Conservation (phyloP, 2,888 invertebrate species). For the Hirtodrosophila cameraria region DNA sequence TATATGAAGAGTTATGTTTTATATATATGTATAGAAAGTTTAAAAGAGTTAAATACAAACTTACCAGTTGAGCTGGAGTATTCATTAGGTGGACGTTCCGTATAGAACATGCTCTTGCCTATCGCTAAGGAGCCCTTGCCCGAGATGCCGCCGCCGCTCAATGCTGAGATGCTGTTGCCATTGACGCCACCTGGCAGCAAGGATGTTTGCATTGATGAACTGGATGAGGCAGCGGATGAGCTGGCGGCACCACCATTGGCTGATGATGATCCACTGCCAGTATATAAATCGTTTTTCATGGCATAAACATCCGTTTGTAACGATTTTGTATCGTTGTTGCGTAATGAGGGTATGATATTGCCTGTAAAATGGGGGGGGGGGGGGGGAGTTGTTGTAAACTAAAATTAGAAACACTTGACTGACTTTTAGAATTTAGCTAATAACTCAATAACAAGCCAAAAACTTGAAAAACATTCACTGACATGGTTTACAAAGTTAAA, state of each 20-base stretch:
- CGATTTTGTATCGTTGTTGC: constrained; percentile 83
- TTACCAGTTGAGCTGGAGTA: constrained; percentile 80
- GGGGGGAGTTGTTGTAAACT: constrained; percentile 1
- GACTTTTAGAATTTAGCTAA: constrained; percentile 36
- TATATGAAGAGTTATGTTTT: background rate
- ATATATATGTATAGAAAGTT: background rate
- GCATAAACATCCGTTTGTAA: constrained; percentile 83
- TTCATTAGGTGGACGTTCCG: constrained; percentile 84
- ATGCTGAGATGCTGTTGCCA: constrained; percentile 70
- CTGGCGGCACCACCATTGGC: constrained; percentile 36
- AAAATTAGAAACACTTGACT: constrained; percentile 26
- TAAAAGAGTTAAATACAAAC: constrained; percentile 19
- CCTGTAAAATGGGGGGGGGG: constrained; percentile 66
- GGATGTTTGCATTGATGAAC: constrained; percentile 77
- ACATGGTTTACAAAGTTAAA: constrained; percentile 81
- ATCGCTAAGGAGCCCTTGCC: constrained; percentile 83
- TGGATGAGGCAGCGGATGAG: constrained; percentile 71
- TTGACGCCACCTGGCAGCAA: constrained; percentile 65
- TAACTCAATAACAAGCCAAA: constrained; percentile 48
- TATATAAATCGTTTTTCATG: constrained; percentile 82
- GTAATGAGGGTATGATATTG: constrained; percentile 80
- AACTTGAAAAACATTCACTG: constrained; percentile 43
- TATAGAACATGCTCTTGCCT: constrained; percentile 84
- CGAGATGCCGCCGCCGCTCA: constrained; percentile 61
- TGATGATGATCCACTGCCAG: constrained; percentile 65